These are phyloP conservation scores for Arenaria interpres DNA, from an alignment of 2,113 vertebrate genomes.

Conservation along the genomic window DNA sequence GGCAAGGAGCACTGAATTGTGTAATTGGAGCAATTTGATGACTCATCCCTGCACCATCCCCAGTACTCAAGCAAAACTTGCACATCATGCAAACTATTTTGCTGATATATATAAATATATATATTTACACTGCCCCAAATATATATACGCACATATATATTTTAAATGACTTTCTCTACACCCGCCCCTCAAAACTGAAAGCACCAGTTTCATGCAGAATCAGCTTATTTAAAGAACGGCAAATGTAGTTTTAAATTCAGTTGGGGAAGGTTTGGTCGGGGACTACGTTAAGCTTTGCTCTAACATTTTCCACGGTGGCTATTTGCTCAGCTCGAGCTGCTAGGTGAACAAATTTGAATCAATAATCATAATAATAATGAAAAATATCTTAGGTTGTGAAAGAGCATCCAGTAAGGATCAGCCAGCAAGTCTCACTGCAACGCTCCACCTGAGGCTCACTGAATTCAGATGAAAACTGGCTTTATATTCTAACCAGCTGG, in stretches of 20 bases:
- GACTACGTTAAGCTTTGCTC: not conserved
- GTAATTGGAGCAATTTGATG: not conserved
- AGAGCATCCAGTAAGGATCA: not conserved
- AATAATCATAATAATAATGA: not conserved
- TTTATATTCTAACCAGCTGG: not conserved
- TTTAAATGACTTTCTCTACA: not conserved
- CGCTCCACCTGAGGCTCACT: not conserved
- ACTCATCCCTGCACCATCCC: constrained; percentile 28
- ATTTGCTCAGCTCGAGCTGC: not conserved
- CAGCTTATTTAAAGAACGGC: not conserved
- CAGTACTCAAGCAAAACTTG: not conserved
- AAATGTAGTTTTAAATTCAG: not conserved
- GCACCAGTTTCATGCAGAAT: not conserved
- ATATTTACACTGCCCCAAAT: not conserved
- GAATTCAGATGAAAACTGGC: not conserved
- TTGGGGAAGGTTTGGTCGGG: not conserved
- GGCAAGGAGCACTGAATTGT: not conserved
- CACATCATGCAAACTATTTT: not conserved
- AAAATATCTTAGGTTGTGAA: not conserved
- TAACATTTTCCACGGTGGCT: not conserved
- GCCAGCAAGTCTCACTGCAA: not conserved
- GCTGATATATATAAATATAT: not conserved
- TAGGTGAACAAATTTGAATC: not conserved
- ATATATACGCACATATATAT: not conserved
- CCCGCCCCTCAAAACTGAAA: not conserved